Conservation (phyloP, 2,888 invertebrate species). For the Oxytorus armatus region DNA sequence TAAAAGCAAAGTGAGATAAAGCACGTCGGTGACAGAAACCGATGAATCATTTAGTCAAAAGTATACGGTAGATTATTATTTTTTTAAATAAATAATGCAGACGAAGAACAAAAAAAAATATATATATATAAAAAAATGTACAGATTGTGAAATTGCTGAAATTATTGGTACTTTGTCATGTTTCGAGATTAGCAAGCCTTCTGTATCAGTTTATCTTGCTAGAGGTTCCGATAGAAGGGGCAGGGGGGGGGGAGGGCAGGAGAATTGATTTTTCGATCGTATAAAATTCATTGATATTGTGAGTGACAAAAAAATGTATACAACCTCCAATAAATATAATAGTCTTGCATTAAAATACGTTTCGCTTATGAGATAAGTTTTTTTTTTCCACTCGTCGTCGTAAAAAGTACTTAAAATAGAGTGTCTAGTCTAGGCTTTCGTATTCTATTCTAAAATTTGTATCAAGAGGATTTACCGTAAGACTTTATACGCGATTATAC, state of each 20-base stretch:
- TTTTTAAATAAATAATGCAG: conserved; percentile 58
- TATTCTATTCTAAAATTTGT: conserved; percentile 77
- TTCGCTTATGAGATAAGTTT: conserved; percentile 72
- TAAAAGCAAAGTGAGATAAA: conserved; percentile 69
- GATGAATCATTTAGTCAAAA: conserved; percentile 39
- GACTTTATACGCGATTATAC: conserved; percentile 72
- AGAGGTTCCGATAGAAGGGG: conserved; percentile 23
- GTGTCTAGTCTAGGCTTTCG: conserved; percentile 79
- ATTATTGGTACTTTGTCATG: conserved; percentile 67
- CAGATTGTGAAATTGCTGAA: conserved; percentile 69
- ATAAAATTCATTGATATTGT: conserved; percentile 66
- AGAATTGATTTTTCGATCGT: conserved; percentile 36
- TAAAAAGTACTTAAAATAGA: conserved; percentile 82
- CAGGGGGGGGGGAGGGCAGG: background rate
- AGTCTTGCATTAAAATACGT: conserved; percentile 75
- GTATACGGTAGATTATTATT: conserved; percentile 29
- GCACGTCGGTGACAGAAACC: conserved; percentile 52
- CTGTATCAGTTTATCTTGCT: conserved; percentile 28
- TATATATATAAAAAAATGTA: conserved; percentile 72
- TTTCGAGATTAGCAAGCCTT: conserved; percentile 37
- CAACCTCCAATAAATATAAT: conserved; percentile 80
- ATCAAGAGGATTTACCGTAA: conserved; percentile 70
- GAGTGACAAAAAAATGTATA: conserved; percentile 72
- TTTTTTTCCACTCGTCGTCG: conserved; percentile 70
- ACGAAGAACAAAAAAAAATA: conserved; percentile 70